Evolutionary conservation across 2,113 vertebrate genomes (phyloP), one percentile per base, ranked within the genome.

Genomic region (Tringa solitaria): DNA sequence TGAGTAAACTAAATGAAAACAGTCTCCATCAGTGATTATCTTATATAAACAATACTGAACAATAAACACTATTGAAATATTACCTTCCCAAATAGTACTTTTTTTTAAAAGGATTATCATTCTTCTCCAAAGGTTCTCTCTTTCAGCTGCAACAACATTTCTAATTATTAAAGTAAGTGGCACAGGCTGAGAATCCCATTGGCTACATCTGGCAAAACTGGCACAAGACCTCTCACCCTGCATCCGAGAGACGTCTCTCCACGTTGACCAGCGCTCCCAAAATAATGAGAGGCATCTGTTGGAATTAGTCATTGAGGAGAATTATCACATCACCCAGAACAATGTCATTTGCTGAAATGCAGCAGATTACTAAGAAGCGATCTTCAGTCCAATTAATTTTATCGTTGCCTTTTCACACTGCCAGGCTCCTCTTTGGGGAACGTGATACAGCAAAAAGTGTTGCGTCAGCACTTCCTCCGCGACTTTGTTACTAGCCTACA

Each of bases 361-460:
- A 35, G 89, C 78, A 43, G 67, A 90, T 83, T 26, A 26, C 26
- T 21, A 2, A 80, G 57, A 76, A 80, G 13, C 3, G 2, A 51
- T 83, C 83, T 19, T 21, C 86, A 53, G 86, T 10, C 39, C 89
- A 77, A 51, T 88, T 79, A 64, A 76, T 88, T 79, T 73, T 46
- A 46, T 76, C 51, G 7, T 12, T 16, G 85, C 83, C 75, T 83
- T 72, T 41, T 32, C 89, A 37, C 60, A 3, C n/a, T 41, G 82
- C 61, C 54, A 9, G 87, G 43, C 53, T 64, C 33, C 80, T 70
- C 35, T 16, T 21, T 0, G 5, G 85, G 81, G 57, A 51, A 20
- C 2, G 41, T 1, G 60, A 43, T 4, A 2, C 39, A 14, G 61
- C 43, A 15, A 15, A 81, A 37, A 4, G 6, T 2, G 3, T 22